Conservation (phyloP, 2,797 vertebrate species). For the Sebastes hopkinsi region DNA sequence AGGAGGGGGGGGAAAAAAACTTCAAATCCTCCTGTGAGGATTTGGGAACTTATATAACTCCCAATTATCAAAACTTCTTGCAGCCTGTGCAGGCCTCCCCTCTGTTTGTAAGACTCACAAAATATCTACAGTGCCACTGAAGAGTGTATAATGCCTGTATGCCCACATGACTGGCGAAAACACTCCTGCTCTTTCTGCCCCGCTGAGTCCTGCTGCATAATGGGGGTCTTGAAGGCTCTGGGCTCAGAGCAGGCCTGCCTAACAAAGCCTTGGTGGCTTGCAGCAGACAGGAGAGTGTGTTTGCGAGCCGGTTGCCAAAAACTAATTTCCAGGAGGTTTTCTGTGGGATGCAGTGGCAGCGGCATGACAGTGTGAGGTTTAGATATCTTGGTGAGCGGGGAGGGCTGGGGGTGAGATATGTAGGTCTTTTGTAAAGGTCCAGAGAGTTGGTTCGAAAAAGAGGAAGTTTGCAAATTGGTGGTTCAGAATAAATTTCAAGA, state of each 20-base stretch:
- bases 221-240: constrained; percentile 86
- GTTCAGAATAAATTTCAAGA: constrained; percentile 65
- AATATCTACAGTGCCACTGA: constrained; percentile 86
- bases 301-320: constrained; percentile 84
- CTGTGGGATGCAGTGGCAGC: constrained; percentile 79
- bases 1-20: constrained; percentile 50
- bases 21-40: constrained; percentile 84
- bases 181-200: constrained; percentile 88
- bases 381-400: constrained; percentile 74
- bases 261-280: constrained; percentile 89
- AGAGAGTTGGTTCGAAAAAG: constrained; percentile 65
- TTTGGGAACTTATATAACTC: constrained; percentile 88
- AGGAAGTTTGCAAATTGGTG: constrained; percentile 72
- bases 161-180: constrained; percentile 87
- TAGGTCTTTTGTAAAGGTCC: constrained; percentile 74
- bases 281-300: constrained; percentile 84
- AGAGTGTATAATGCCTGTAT: constrained; percentile 87
- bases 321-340: constrained; percentile 85
- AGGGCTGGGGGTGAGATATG: constrained; percentile 66
- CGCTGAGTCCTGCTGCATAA: constrained; percentile 87
- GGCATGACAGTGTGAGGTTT: constrained; percentile 83
- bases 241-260: constrained; percentile 84
- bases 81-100: constrained; percentile 77
- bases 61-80: constrained; percentile 88
- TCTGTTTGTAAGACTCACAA: constrained; percentile 86